Conservation (phyloP, 2,888 invertebrate genomes). For the Eurois occulta region DNA sequence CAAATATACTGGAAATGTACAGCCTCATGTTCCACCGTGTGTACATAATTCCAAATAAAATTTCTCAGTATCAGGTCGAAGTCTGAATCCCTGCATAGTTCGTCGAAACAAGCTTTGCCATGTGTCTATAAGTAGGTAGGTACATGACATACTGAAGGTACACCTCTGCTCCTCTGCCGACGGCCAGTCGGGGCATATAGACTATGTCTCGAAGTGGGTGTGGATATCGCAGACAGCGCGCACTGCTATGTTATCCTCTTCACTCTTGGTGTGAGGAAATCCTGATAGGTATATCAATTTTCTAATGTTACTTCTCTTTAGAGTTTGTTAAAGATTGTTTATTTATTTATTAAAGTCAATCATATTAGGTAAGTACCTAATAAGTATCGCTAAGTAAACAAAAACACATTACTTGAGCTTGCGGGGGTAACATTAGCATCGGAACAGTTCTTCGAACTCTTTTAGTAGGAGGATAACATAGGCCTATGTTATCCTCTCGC, state of each 20-base stretch:
- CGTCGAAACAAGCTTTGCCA: too few relatives aligned
- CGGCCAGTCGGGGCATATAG: too few relatives aligned
- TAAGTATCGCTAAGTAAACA: background rate
- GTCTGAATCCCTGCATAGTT: too few relatives aligned
- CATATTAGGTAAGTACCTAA: background rate
- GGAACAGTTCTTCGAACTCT: background rate
- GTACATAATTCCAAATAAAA: too few relatives aligned
- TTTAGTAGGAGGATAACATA: too few relatives aligned
- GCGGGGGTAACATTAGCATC: background rate
- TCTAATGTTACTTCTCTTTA: slow-evolving; percentile 24
- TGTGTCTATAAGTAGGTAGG: too few relatives aligned
- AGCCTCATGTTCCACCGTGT: too few relatives aligned
- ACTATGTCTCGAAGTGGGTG: background rate
- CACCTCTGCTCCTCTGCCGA: too few relatives aligned
- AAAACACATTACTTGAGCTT: background rate
- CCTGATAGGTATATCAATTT: slow-evolving; percentile 5
- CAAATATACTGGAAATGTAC: too few relatives aligned
- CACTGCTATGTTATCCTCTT: background rate
- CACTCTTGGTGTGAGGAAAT: background rate
- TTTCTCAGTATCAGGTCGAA: too few relatives aligned
- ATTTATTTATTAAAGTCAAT: slow-evolving; percentile 37
- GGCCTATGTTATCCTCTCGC: background rate
- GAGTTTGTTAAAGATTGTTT: slow-evolving; percentile 35
- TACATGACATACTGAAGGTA: too few relatives aligned
- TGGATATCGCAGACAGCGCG: background rate